A percentile compares a stretch with the other conserved stretches of the same genome.
These are phyloP conservation scores for Linepithema humile DNA, from an alignment of 1,140 invertebrate genomes.

Conservation along the genomic window DNA sequence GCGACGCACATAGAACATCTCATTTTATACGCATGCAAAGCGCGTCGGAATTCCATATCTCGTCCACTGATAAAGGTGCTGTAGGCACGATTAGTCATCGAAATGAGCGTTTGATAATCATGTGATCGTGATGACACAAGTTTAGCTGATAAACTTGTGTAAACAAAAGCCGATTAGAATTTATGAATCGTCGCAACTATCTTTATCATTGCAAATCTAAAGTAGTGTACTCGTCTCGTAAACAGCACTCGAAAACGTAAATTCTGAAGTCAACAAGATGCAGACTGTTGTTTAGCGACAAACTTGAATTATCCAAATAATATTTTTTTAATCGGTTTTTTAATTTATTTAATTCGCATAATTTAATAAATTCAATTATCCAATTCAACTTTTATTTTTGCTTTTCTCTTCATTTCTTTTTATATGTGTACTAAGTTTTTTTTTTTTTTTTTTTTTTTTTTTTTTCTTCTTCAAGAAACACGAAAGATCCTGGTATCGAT, in stretches of 20 bases:
- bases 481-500: no score
- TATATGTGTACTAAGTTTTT: no score
- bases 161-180: not conserved
- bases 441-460: no score
- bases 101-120: not conserved
- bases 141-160: not conserved
- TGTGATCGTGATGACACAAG: not conserved
- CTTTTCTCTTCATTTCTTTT: no score
- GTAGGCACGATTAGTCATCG: constrained; percentile 27
- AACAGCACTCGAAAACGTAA: not conserved
- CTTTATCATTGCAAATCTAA: not conserved
- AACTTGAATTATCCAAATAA: no score
- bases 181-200: not conserved
- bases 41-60: constrained; percentile 6
- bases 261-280: not conserved
- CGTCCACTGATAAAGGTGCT: not conserved
- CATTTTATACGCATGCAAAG: not conserved
- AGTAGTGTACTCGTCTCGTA: not conserved
- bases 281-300: not conserved
- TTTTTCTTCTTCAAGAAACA: no score
- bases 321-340: no score
- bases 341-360: no score
- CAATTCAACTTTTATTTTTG: no score
- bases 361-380: no score
- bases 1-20: not conserved